A percentile compares a stretch with the other conserved stretches of the same genome.
Evolutionary conservation across 1,140 invertebrate genomes (phyloP).

Genomic region (Aphaenogaster floridana): DNA sequence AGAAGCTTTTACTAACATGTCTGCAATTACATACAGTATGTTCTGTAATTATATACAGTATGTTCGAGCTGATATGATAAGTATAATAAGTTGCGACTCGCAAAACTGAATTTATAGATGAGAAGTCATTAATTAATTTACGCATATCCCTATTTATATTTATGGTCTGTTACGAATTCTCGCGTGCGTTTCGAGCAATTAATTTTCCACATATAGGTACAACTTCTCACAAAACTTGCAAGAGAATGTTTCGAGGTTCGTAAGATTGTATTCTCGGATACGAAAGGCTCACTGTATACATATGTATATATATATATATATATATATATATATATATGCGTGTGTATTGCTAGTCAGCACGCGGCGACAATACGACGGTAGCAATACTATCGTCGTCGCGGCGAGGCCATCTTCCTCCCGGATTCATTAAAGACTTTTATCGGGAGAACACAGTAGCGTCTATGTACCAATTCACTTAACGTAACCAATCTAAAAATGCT

Average conservation of each 20-base stretch:
- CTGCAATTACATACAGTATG: background rate
- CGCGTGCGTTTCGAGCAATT: conserved; percentile 9
- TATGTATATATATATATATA: background rate
- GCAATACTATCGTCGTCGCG: conserved; percentile 47
- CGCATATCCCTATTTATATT: background rate
- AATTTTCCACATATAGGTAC: background rate
- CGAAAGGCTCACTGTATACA: conserved; percentile 20
- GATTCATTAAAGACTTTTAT: conserved; percentile 87
- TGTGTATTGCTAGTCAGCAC: conserved; percentile 21
- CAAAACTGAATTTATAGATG: background rate
- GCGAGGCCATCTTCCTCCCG: conserved; percentile 69
- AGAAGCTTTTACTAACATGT: background rate
- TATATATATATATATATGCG: background rate
- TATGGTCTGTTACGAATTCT: background rate
- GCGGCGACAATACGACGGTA: conserved; percentile 2
- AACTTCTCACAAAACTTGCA: conserved; percentile 7
- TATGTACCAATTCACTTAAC: conserved; percentile 87
- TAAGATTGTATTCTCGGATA: conserved; percentile 1
- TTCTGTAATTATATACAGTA: background rate
- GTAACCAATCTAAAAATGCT: conserved; percentile 86
- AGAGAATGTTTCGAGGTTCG: conserved; percentile 4
- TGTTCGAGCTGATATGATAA: background rate
- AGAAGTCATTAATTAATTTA: conserved; percentile 21
- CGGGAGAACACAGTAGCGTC: conserved; percentile 83
- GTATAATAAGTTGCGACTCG: background rate